phyloP scores from a whole-genome alignment of 2,888 invertebrate species.

The Thecocarcelia acutangulata region DNA sequence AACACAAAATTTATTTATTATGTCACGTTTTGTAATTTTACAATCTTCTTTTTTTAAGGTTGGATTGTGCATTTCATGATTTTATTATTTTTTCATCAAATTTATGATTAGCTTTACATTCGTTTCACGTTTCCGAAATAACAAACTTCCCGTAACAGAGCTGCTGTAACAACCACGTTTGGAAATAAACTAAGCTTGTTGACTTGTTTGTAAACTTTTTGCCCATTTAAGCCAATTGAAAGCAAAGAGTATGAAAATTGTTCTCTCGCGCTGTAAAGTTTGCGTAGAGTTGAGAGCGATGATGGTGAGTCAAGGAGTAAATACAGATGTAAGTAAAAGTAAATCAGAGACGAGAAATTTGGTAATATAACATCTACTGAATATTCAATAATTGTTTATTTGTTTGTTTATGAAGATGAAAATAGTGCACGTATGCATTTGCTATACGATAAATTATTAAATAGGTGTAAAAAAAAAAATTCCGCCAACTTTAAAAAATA shows the following conservation, averaged over 20 bases:
- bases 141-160: slow-evolving; percentile 25
- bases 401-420: too few species aligned
- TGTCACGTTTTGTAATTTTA: slow-evolving; percentile 39
- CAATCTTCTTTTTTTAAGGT: slow-evolving; percentile 21
- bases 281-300: neutral
- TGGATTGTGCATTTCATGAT: slow-evolving; percentile 32
- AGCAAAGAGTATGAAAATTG: slow-evolving; percentile 33
- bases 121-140: neutral
- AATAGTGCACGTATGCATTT: too few species aligned
- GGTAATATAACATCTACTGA: too few species aligned
- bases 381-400: too few species aligned
- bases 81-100: neutral
- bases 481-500: too few species aligned
- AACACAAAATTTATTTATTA: slow-evolving; percentile 19
- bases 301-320: neutral
- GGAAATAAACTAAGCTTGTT: slow-evolving; percentile 54
- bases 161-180: slow-evolving; percentile 59
- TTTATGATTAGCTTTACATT: slow-evolving; percentile 6
- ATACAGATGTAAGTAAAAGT: too few species aligned
- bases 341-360: too few species aligned
- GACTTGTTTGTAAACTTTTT: slow-evolving; percentile 28
- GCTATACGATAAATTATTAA: too few species aligned
- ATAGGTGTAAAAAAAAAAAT: too few species aligned
- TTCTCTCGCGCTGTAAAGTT: slow-evolving; percentile 13
- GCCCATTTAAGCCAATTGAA: slow-evolving; percentile 39